phyloP scores from a whole-genome alignment of 1,140 invertebrate species.

The Reticulitermes speratus region DNA sequence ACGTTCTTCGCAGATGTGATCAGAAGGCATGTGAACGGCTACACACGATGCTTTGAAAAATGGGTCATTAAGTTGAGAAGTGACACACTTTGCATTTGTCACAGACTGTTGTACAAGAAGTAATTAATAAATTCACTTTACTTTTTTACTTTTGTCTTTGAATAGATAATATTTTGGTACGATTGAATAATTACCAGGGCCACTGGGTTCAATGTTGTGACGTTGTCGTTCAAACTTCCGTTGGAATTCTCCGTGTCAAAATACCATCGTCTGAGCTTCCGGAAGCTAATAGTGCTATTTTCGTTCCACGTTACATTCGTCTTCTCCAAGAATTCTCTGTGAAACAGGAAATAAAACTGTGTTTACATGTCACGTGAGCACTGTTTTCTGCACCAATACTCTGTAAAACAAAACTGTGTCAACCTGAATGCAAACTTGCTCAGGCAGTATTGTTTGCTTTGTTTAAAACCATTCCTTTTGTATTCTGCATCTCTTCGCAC shows the following conservation, averaged over 20 bases:
- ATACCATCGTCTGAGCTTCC: conserved; percentile 71
- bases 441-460: too few relatives aligned
- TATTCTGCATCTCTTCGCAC: too few relatives aligned
- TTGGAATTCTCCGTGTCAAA: conserved; percentile 69
- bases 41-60: too few relatives aligned
- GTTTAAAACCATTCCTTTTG: too few relatives aligned
- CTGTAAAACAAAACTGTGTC: conserved; percentile 28
- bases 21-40: too few relatives aligned
- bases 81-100: too few relatives aligned
- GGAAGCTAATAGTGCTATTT: conserved; percentile 79
- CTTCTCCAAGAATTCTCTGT: conserved; percentile 39
- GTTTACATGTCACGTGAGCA: conserved; percentile 69
- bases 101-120: too few relatives aligned
- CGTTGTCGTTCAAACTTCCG: conserved; percentile 67
- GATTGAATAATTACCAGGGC: conserved; percentile 60
- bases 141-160: too few relatives aligned
- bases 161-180: background rate
- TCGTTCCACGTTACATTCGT: conserved; percentile 64
- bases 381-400: conserved; percentile 45
- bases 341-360: conserved; percentile 36
- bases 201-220: conserved; percentile 78
- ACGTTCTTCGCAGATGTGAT: too few relatives aligned
- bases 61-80: too few relatives aligned
- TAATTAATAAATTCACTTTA: too few relatives aligned
- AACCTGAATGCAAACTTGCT: too few relatives aligned